Evolutionary conservation across 2,113 vertebrate genomes (phyloP).

Genomic region (Heterotis niloticus): DNA sequence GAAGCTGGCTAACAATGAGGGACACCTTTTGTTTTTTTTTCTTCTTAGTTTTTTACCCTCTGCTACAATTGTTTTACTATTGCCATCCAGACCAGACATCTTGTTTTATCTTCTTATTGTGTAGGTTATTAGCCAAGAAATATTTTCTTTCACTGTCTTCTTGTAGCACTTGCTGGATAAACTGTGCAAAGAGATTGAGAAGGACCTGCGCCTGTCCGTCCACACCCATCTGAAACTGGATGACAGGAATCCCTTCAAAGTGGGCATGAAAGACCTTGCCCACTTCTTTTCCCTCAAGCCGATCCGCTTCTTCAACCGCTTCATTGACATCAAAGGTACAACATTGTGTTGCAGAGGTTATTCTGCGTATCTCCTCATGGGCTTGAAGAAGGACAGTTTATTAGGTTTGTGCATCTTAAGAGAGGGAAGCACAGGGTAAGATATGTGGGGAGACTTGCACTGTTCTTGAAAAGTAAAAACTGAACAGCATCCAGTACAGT

Average conservation of each 20-base stretch:
- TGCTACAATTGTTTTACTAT: neutral
- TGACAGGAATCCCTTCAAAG: constrained; percentile 95
- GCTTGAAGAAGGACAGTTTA: neutral
- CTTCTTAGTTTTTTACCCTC: too few species aligned
- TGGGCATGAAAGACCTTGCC: constrained; percentile 92
- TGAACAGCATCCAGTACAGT: neutral
- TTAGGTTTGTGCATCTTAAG: neutral
- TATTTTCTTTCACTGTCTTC: neutral
- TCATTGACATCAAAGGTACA: constrained; percentile 94
- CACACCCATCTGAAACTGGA: constrained; percentile 95
- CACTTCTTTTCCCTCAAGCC: constrained; percentile 94
- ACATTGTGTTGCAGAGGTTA: neutral
- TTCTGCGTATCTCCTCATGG: neutral
- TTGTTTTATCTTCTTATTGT: neutral
- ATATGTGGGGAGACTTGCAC: neutral
- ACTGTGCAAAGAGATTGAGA: constrained; percentile 97
- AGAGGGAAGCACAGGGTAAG: neutral
- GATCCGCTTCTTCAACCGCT: constrained; percentile 94
- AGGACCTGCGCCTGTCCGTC: constrained; percentile 92
- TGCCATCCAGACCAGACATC: neutral
- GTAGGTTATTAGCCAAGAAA: neutral
- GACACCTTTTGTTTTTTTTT: neutral
- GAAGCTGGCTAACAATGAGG: neutral
- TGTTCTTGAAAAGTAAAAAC: neutral
- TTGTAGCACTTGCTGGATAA: constrained; percentile 87